Percentiles rank a stretch among this genome's conserved stretches.
phyloP scores from a whole-genome alignment of 35 echinoderm and acorn worm species.

The Heliocidaris erythrogramma region DNA sequence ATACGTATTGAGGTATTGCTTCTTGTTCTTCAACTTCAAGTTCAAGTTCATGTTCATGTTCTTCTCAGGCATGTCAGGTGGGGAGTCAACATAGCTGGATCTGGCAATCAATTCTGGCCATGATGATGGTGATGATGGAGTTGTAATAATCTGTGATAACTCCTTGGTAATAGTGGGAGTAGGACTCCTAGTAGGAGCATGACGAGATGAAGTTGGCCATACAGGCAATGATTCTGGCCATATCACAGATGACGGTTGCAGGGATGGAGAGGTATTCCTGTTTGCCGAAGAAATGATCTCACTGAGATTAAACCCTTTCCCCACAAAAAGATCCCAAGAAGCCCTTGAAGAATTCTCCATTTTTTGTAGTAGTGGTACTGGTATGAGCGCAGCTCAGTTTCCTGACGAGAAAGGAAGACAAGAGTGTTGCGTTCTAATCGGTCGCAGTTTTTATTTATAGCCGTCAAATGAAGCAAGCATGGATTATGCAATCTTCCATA shows the following conservation, averaged over 20 bases:
- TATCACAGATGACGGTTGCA: not conserved
- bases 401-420: not conserved
- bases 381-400: not conserved
- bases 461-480: not conserved
- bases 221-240: not conserved
- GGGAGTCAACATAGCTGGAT: not conserved
- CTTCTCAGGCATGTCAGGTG: not conserved
- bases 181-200: not conserved
- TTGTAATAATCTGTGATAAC: too few species aligned
- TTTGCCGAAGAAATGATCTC: not conserved
- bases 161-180: too few species aligned
- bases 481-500: not conserved
- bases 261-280: not conserved
- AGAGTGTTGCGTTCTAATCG: not conserved
- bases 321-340: not conserved
- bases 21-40: too few species aligned
- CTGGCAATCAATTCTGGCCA: not conserved
- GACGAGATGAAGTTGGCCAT: not conserved
- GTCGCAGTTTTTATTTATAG: not conserved
- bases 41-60: too few species aligned
- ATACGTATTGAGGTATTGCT: not conserved
- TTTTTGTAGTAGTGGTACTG: not conserved
- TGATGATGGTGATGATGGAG: not conserved
- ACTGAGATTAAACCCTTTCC: not conserved
- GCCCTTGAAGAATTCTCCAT: not conserved